These are phyloP conservation scores for Trissolcus brochymenae DNA, from an alignment of 2,888 invertebrate species.

Conservation along the genomic window DNA sequence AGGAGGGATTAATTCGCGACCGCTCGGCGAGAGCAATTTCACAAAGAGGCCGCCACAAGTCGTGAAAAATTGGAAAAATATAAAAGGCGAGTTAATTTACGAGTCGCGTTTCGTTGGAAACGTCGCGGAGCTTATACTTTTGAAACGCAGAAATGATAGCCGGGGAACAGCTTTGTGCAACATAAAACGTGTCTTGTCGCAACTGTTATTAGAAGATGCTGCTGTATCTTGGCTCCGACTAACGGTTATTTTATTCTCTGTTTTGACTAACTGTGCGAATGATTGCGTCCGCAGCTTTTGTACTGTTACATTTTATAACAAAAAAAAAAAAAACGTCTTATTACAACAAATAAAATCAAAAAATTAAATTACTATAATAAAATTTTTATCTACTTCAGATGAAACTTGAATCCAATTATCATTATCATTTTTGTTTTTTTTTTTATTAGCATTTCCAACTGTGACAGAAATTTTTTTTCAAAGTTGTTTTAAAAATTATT, in stretches of 20 bases:
- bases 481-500: no score
- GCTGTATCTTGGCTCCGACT: constrained; percentile 27
- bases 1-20: background rate
- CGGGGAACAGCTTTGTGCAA: constrained; percentile 41
- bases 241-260: constrained; percentile 48
- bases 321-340: no score
- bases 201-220: constrained; percentile 38
- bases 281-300: constrained; percentile 39
- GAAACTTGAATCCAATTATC: background rate
- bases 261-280: constrained; percentile 47
- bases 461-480: no score
- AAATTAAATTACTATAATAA: no score
- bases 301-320: constrained; percentile 37
- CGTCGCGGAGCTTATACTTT: constrained; percentile 27
- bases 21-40: constrained; percentile 4
- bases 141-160: constrained; percentile 16
- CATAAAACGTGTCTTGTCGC: constrained; percentile 22
- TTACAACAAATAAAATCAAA: no score
- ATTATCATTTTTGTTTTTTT: background rate
- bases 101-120: constrained; percentile 24
- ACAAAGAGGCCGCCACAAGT: background rate
- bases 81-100: constrained; percentile 16
- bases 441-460: background rate
- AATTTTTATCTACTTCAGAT: background rate
- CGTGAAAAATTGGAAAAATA: constrained; percentile 2